phyloP scores from a whole-genome alignment of 2,888 invertebrate genomes.

The Drosophila eohydei region DNA sequence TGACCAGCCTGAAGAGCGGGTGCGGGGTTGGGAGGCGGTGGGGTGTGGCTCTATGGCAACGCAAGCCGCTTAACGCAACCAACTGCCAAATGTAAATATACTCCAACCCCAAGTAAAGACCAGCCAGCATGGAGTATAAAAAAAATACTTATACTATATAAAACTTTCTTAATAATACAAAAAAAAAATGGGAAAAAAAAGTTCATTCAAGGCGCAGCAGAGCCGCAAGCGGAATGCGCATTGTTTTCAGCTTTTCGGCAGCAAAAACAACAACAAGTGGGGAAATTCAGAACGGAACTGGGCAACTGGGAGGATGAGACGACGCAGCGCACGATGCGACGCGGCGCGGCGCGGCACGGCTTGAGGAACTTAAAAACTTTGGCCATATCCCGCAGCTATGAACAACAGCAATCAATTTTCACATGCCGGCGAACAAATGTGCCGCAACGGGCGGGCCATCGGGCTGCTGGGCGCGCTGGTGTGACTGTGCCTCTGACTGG shows the following conservation, averaged over 20 bases:
- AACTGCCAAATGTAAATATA: slow-evolving; percentile 79
- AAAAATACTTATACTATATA: slow-evolving; percentile 66
- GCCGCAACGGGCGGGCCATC: slow-evolving; percentile 63
- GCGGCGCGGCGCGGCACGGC: slow-evolving; percentile 54
- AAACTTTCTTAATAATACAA: slow-evolving; percentile 77
- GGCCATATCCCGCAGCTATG: slow-evolving; percentile 80
- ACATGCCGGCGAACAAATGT: slow-evolving; percentile 79
- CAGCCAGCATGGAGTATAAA: slow-evolving; percentile 28
- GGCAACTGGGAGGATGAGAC: slow-evolving; percentile 11
- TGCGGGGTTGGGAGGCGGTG: no score
- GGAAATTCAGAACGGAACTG: slow-evolving; percentile 39
- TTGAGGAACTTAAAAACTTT: slow-evolving; percentile 78
- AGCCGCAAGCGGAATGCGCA: slow-evolving; percentile 80
- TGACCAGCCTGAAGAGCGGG: slow-evolving; percentile 46
- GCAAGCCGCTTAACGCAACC: slow-evolving; percentile 79
- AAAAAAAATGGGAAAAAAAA: slow-evolving; percentile 40
- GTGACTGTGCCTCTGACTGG: neutral
- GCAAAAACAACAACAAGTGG: slow-evolving; percentile 48
- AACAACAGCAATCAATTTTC: slow-evolving; percentile 80
- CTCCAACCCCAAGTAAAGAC: slow-evolving; percentile 58
- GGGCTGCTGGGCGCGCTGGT: neutral
- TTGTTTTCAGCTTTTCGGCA: slow-evolving; percentile 78
- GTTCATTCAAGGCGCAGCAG: slow-evolving; percentile 74
- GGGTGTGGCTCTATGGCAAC: slow-evolving; percentile 61
- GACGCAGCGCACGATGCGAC: no score